Evolutionary conservation across 1,140 invertebrate species (phyloP), one percentile per base, ranked within the genome.

Genomic region (Steinernema feltiae): DNA sequence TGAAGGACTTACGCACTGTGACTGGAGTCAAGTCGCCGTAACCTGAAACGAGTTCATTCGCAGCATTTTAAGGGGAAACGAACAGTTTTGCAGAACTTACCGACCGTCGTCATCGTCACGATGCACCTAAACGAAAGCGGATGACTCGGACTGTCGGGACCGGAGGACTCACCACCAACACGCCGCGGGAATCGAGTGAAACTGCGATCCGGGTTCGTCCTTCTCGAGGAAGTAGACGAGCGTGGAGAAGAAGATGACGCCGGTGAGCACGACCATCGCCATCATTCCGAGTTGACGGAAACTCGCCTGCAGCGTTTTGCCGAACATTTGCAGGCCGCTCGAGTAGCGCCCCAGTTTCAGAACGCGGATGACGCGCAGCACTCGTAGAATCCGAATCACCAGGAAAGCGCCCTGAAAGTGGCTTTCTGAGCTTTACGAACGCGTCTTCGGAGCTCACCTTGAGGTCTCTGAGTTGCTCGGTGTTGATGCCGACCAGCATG

Each of bases 391-490:
- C 53, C 82, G 41, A 32, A 84, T 79, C 7, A 82, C 82, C 70
- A 83, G 70, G 35, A 84, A 82, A 1, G 82, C 81, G 32, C 82
- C 82, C 75, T 82, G 21, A 73, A 77, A 18, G 21, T 74, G 70
- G 27, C 17, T 32, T 17, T 18, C n/a, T 69, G 15, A 29, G 69
- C 18, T 69, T 30, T 0, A 15, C 53, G 17, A 12, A 29, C 30
- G 21, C 27, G 2, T 32, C 35, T 21, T 7, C 24, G 21, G 32
- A 63, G 32, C 1, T 15, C 18, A 80, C 80, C 74, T 83, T 83
- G 15, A 83, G 71, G 78, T 88, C 88, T 76, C 87, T 86, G 76
- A 89, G 87, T 73, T 88, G 87, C 75, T 88, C 87, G 7, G 83
- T 80, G n/a, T 87, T 87, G 73, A 87, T 87, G 71, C 87, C 87